Percentiles rank a stretch among this genome's conserved stretches.
phyloP scores from a whole-genome alignment of 1,140 invertebrate species.

The Euwallacea similis region DNA sequence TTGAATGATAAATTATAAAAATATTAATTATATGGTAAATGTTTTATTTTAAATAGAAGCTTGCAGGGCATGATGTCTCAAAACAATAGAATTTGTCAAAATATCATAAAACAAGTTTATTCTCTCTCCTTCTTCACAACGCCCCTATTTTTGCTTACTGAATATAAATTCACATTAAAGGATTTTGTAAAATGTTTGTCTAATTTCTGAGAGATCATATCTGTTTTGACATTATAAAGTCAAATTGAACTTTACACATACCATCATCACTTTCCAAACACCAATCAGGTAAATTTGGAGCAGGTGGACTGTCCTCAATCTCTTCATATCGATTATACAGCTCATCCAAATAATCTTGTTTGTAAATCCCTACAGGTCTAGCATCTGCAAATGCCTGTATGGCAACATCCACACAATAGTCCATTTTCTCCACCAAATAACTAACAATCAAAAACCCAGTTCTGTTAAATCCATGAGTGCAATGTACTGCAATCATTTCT shows the following conservation, averaged over 20 bases:
- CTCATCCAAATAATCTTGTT: conserved; percentile 74
- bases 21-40: too few species aligned
- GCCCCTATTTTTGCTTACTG: too few species aligned
- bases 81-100: too few species aligned
- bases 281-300: conserved; percentile 82
- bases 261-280: conserved; percentile 62
- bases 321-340: conserved; percentile 79
- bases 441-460: conserved; percentile 93
- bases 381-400: conserved; percentile 44
- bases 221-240: background rate
- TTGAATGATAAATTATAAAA: too few species aligned
- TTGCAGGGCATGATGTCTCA: too few species aligned
- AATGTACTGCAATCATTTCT: conserved; percentile 89
- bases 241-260: background rate
- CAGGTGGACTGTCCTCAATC: conserved; percentile 67
- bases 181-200: background rate
- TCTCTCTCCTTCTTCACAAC: too few species aligned
- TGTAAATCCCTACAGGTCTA: conserved; percentile 75
- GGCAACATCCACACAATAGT: conserved; percentile 42
- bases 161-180: too few species aligned
- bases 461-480: conserved; percentile 98
- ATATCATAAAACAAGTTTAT: too few species aligned
- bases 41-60: too few species aligned
- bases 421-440: conserved; percentile 71
- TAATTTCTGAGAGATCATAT: background rate